Evolutionary conservation across 2,888 invertebrate genomes (phyloP), one percentile per base, ranked within the genome.

Genomic region (Drosophila sordidula): DNA sequence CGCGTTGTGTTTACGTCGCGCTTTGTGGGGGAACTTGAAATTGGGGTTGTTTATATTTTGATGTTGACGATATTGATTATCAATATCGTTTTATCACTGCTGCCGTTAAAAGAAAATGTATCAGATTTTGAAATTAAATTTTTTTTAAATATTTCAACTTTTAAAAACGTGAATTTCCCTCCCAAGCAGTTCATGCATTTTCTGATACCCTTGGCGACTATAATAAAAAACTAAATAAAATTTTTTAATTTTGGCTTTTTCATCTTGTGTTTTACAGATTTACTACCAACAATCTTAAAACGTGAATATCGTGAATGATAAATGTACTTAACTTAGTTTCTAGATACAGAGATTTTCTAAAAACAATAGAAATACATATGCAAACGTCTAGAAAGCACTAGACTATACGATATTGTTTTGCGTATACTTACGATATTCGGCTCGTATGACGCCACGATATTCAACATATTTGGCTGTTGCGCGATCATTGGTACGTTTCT

Each of bases 61-160:
- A 45, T 54, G 14, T 61, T 29, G 39, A 29, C 39, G 50, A 63
- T 63, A 73, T 73, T 55, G 63, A 58, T 68, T 34, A 73, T 68
- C 44, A 73, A 68, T 68, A 72, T 62, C 41, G 44, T 62, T 62
- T 63, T 22, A 26, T 9, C 22, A 42, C 34, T 41, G 18, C 6
- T n/a, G n/a, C 41, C 4, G 52, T n/a, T 3, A 61, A 38, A 14
- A 6, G 32, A 46, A 9, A 18, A 39, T 25, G 26, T 22, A 11
- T 32, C 9, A 32, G 5, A 16, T n/a, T 8, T 18, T n/a, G 16
- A 29, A n/a, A 38, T 46, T 46, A 12, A 14, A 36, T 11, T 12
- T 12, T 8, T 16, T 6, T 36, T 0, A 4, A 38, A 6, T 18
- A 29, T 14, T 22, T 51, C 3, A 2, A 16, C 11, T 9, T 1